These are phyloP conservation scores for Philereme transversata DNA, from an alignment of 2,888 invertebrate genomes.

Conservation along the genomic window DNA sequence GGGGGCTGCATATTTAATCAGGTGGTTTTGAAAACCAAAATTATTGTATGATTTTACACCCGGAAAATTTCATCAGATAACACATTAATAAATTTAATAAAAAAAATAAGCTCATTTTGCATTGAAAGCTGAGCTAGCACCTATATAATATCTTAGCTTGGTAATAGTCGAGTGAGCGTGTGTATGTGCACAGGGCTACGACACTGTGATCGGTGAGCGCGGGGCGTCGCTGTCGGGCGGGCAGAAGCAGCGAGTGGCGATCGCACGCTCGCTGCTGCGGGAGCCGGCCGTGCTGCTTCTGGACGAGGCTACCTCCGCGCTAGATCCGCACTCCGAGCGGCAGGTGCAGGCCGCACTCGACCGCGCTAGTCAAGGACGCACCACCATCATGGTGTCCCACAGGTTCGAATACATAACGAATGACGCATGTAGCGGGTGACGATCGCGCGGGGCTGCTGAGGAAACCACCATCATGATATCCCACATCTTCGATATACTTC, in stretches of 20 bases:
- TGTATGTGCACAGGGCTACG: slow-evolving; percentile 84
- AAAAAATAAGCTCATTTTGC: too few species aligned
- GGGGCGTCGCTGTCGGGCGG: slow-evolving; percentile 93
- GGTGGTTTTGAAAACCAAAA: too few species aligned
- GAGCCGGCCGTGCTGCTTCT: slow-evolving; percentile 89
- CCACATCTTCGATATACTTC: too few species aligned
- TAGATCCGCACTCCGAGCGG: slow-evolving; percentile 91
- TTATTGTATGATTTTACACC: too few species aligned
- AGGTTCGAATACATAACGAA: slow-evolving; percentile 52
- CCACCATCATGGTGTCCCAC: slow-evolving; percentile 89
- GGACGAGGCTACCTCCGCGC: slow-evolving; percentile 93
- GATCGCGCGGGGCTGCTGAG: too few species aligned
- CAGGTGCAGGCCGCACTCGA: slow-evolving; percentile 92
- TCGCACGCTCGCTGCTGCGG: slow-evolving; percentile 90
- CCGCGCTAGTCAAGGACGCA: slow-evolving; percentile 88
- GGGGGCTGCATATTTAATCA: too few species aligned
- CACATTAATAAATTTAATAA: too few species aligned
- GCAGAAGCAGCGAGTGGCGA: slow-evolving; percentile 93
- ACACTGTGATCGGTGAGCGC: slow-evolving; percentile 91
- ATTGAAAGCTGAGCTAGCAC: background rate
- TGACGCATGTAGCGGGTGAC: too few species aligned
- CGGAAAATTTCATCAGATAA: too few species aligned
- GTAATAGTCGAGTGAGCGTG: background rate
- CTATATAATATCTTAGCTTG: background rate
- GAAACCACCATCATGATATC: too few species aligned